A percentile compares a stretch with the other conserved stretches of the same genome.
These are phyloP conservation scores for Syrrhaptes paradoxus DNA, from an alignment of 2,113 vertebrate genomes.

Conservation along the genomic window DNA sequence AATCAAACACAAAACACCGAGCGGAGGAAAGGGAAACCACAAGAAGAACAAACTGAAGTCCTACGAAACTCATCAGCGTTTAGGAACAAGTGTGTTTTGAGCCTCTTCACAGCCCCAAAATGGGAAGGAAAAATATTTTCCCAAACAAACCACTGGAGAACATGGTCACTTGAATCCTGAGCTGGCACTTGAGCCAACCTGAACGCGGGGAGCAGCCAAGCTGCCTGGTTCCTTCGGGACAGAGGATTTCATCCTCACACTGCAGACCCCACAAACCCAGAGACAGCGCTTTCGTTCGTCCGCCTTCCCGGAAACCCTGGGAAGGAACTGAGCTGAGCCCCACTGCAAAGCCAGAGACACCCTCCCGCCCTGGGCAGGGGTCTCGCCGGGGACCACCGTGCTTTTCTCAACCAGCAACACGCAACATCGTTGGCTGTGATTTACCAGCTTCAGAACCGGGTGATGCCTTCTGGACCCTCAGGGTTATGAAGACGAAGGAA, in stretches of 20 bases:
- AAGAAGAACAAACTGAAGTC: not conserved
- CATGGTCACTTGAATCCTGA: not conserved
- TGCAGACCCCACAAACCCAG: not conserved
- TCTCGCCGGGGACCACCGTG: accelerated
- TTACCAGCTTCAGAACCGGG: accelerated
- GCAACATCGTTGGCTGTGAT: accelerated
- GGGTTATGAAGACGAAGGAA: not conserved
- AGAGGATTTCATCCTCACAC: not conserved
- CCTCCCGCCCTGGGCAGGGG: not conserved
- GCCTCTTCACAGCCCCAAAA: not conserved
- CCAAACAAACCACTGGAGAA: not conserved
- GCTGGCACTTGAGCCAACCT: not conserved
- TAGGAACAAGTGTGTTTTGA: not conserved
- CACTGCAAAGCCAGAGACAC: not conserved
- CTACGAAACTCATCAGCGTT: not conserved
- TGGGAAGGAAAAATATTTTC: not conserved
- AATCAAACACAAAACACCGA: not conserved
- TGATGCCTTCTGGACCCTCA: not conserved
- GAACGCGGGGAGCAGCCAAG: not conserved
- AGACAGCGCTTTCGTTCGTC: not conserved
- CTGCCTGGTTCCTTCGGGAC: not conserved
- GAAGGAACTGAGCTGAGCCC: no score
- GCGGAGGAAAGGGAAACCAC: not conserved
- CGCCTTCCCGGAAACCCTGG: not conserved
- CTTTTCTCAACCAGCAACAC: not conserved